phyloP scores from a whole-genome alignment of 2,888 invertebrate species.

The Phyllotreta cruciferae region DNA sequence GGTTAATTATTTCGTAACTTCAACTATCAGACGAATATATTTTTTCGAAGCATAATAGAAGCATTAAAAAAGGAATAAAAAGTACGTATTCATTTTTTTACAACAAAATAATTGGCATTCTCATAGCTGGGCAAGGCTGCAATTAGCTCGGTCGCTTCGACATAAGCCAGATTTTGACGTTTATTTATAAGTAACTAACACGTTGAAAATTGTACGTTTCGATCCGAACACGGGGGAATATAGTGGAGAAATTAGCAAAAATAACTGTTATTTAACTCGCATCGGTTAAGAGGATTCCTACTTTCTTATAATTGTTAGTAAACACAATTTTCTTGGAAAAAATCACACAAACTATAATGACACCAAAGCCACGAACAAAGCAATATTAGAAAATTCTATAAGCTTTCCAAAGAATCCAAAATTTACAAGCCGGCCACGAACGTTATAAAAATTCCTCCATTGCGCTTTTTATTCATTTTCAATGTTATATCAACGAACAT shows the following conservation, averaged over 20 bases:
- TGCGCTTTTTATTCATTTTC: too few relatives aligned
- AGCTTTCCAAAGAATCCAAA: too few relatives aligned
- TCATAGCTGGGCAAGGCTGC: conserved; percentile 1
- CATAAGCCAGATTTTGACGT: conserved; percentile 15
- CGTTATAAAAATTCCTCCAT: too few relatives aligned
- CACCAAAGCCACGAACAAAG: too few relatives aligned
- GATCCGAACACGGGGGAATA: neutral
- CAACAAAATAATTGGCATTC: conserved; percentile 16
- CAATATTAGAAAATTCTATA: too few relatives aligned
- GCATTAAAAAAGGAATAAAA: conserved; percentile 14
- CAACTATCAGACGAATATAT: conserved; percentile 2
- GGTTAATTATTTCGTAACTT: conserved; percentile 23
- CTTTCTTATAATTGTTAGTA: neutral
- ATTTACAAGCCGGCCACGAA: too few relatives aligned
- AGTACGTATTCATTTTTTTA: conserved; percentile 12
- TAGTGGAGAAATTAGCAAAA: conserved; percentile 4
- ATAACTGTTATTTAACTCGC: neutral
- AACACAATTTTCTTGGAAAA: too few relatives aligned
- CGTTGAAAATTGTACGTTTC: conserved; percentile 22
- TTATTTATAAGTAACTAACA: conserved; percentile 24
- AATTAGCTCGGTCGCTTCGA: conserved; percentile 10
- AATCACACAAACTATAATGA: too few relatives aligned
- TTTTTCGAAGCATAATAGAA: conserved; percentile 20
- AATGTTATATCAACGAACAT: too few relatives aligned
- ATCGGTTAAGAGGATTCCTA: conserved; percentile 1